These are phyloP conservation scores for Lophochroa leadbeateri DNA, from an alignment of 2,113 vertebrate species.

Conservation along the genomic window DNA sequence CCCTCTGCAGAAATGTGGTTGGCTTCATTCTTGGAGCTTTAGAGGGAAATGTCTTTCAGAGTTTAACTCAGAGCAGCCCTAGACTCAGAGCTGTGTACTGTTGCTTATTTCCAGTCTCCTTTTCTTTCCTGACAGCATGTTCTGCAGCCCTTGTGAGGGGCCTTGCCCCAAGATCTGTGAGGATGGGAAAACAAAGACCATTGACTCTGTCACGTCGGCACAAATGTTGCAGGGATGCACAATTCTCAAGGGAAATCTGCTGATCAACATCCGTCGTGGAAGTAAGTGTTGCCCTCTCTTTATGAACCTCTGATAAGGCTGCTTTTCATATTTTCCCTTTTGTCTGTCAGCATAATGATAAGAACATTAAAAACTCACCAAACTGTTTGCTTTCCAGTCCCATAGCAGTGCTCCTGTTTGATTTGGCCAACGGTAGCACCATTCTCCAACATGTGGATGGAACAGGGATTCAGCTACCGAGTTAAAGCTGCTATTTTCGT, in stretches of 20 bases:
- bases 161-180: slow-evolving; percentile 91
- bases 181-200: slow-evolving; percentile 79
- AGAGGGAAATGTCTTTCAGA: not conserved
- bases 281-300: slow-evolving; percentile 83
- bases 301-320: not conserved
- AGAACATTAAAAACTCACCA: slow-evolving; percentile 1
- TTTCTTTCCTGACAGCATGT: slow-evolving; percentile 81
- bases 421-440: not conserved
- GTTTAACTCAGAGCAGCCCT: not conserved
- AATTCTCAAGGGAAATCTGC: slow-evolving; percentile 90
- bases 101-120: not conserved
- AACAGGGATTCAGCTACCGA: not conserved
- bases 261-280: slow-evolving; percentile 95
- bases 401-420: not conserved
- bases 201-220: slow-evolving; percentile 93
- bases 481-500: not conserved
- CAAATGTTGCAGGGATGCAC: slow-evolving; percentile 94
- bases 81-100: not conserved
- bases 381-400: slow-evolving; percentile 4
- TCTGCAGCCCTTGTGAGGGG: slow-evolving; percentile 92
- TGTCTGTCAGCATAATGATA: not conserved
- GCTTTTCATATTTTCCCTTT: not conserved
- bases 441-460: not conserved
- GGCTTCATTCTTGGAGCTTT: not conserved
- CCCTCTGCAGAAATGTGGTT: not conserved